A percentile compares a stretch with the other conserved stretches of the same genome.
Conservation (phyloP, 2,888 invertebrate species). For the Blastobasis lacticolella region DNA sequence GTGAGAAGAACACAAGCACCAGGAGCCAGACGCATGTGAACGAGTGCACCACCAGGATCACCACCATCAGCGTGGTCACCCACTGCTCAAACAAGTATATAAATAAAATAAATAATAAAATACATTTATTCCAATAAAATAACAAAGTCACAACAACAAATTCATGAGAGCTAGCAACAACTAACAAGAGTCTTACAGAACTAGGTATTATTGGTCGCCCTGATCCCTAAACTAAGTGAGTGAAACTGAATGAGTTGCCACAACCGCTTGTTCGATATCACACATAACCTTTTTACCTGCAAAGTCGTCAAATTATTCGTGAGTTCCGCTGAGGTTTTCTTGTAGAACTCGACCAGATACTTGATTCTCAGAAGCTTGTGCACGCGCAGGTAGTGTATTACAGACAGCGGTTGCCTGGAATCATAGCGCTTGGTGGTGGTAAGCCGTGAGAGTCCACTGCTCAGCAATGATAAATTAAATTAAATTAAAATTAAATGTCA, state of each 20-base stretch:
- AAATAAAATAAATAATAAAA: no score
- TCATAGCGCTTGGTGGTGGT: not conserved
- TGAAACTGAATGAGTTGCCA: no score
- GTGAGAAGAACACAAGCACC: slow-evolving; percentile 34
- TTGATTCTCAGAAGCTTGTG: slow-evolving; percentile 52
- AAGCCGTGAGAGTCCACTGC: not conserved
- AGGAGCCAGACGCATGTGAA: slow-evolving; percentile 55
- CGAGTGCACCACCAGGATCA: slow-evolving; percentile 48
- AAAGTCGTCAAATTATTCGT: slow-evolving; percentile 57
- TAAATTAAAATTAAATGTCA: no score
- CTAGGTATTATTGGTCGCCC: no score
- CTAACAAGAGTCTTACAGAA: no score
- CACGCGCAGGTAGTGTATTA: slow-evolving; percentile 49
- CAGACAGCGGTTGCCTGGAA: slow-evolving; percentile 31
- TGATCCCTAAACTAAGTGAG: no score
- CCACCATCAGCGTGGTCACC: slow-evolving; percentile 14
- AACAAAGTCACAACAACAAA: no score
- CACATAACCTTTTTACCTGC: slow-evolving; percentile 31
- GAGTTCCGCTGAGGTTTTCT: slow-evolving; percentile 47
- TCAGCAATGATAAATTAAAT: not conserved
- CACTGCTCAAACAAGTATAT: slow-evolving; percentile 1
- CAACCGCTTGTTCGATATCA: no score
- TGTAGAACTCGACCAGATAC: slow-evolving; percentile 55
- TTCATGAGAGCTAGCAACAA: no score
- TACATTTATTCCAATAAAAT: no score